These are phyloP conservation scores for Drosophila asahinai DNA, from an alignment of 1,140 invertebrate genomes.

Conservation along the genomic window DNA sequence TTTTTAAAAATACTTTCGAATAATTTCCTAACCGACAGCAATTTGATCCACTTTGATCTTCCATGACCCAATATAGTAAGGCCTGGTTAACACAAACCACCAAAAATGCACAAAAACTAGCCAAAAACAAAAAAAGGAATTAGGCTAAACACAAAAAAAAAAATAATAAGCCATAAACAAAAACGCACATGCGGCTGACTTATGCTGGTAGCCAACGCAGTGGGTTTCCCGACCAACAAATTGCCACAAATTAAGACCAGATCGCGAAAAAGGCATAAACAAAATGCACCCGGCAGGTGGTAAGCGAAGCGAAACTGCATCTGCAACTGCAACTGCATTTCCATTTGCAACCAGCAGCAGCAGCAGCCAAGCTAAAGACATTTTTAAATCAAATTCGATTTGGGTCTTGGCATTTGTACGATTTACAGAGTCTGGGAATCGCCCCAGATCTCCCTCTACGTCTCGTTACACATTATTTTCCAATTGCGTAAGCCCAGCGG, in stretches of 20 bases:
- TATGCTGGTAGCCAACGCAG: constrained; percentile 28
- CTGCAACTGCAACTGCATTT: constrained; percentile 28
- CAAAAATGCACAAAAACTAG: constrained; percentile 11
- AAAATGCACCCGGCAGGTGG: constrained; percentile 64
- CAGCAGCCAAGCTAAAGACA: constrained; percentile 42
- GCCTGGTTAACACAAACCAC: constrained; percentile 14
- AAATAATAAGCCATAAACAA: constrained; percentile 45
- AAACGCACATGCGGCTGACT: constrained; percentile 39
- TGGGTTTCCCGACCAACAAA: constrained; percentile 61
- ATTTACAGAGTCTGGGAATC: constrained; percentile 59
- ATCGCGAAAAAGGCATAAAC: constrained; percentile 34
- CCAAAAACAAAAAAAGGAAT: background rate
- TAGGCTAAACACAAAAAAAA: constrained; percentile 48
- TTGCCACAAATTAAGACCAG: constrained; percentile 71
- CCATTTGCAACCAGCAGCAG: constrained; percentile 36
- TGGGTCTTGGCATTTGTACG: constrained; percentile 53
- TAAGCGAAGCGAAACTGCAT: constrained; percentile 39
- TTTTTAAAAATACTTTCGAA: background rate
- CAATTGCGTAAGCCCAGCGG: constrained; percentile 49
- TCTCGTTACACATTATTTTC: constrained; percentile 15
- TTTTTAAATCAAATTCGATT: constrained; percentile 76
- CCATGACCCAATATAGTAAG: background rate
- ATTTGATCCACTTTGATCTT: background rate
- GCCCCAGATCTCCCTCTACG: background rate
- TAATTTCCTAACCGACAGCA: background rate